These are phyloP conservation scores for Drosophila ogumai DNA, from an alignment of 1,140 invertebrate species.

Conservation along the genomic window DNA sequence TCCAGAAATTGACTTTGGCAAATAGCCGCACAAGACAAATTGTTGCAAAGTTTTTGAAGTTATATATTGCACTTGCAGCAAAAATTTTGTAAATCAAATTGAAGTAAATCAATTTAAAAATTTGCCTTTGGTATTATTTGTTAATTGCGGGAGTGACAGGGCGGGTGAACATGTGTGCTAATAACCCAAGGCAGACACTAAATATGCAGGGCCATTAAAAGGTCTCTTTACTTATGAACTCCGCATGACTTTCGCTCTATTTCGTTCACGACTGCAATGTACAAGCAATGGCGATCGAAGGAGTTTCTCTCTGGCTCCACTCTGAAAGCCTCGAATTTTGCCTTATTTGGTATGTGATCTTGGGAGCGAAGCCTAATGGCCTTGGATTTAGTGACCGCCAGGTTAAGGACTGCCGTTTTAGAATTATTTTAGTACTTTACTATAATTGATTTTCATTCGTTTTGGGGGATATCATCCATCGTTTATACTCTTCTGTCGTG, in stretches of 20 bases:
- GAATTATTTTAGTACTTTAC: constrained; percentile 25
- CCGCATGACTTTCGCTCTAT: neutral
- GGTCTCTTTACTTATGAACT: neutral
- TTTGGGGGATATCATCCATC: constrained; percentile 10
- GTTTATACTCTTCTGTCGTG: constrained; percentile 39
- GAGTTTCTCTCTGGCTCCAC: neutral
- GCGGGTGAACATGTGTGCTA: constrained; percentile 43
- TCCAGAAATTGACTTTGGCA: constrained; percentile 66
- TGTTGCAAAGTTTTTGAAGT: constrained; percentile 32
- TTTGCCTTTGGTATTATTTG: constrained; percentile 56
- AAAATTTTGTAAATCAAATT: constrained; percentile 66
- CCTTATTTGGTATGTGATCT: too few species aligned
- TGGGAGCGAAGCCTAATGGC: too few species aligned
- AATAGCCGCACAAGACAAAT: constrained; percentile 71
- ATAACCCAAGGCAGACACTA: constrained; percentile 9
- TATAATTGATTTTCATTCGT: constrained; percentile 41
- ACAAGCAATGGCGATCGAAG: neutral
- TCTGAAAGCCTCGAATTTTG: neutral
- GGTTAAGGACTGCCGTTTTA: constrained; percentile 21
- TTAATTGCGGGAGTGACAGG: constrained; percentile 21
- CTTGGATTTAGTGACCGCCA: constrained; percentile 5
- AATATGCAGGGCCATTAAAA: constrained; percentile 4
- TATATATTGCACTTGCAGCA: constrained; percentile 45
- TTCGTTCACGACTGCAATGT: neutral
- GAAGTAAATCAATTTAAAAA: constrained; percentile 65